Base-by-base conservation (phyloP, 2,797 vertebrate genomes). In the Peromyscus aztecus region DNA sequence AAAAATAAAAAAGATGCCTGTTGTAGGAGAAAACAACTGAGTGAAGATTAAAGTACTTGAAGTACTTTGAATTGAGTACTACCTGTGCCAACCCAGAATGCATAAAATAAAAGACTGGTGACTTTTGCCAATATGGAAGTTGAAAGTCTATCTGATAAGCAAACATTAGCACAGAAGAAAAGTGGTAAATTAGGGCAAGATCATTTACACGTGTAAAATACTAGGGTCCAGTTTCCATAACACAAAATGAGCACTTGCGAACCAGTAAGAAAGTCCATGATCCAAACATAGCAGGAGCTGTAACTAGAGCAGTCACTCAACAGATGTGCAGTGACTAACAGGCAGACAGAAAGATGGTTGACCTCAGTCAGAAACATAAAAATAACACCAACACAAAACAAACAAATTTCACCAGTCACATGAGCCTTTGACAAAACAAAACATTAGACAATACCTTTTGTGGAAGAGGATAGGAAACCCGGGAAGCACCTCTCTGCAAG, bases 311-410 rank as follows among this genome's bases (percentile, higher is more conserved):
- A 80, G 81, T 73, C 55, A 59, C 34, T 87, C 73, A 63, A 80
- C 90, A 91, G 14, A 19, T 23, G 71, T 82, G 86, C 71, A 43
- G 31, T 46, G 13, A 31, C 43, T 86, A 78, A 55, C n/a, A 71
- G 89, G 57, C 23, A 80, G 71, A 81, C 71, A 29, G 49, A 69
- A 89, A 77, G 37, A 40, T 85, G 40, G 3, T 82, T n/a, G 82
- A 11, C 13, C 34, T 90, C 76, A 90, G 81, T 90, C 21, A 77
- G 73, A 85, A 95, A 77, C 82, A 59, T 52, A 67, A 49, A 85
- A 91, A 69, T 63, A 69, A 71, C 59, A 95, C 34, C 8, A 21
- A 78, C 21, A 67, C 24, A 86, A 80, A 61, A 63, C 63, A 85
- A 78, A 43, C 40, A 73, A 80, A 94, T 80, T 16, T 78, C 13